Evolutionary conservation across 2,113 vertebrate genomes (phyloP).

Genomic region (Pipa parva): DNA sequence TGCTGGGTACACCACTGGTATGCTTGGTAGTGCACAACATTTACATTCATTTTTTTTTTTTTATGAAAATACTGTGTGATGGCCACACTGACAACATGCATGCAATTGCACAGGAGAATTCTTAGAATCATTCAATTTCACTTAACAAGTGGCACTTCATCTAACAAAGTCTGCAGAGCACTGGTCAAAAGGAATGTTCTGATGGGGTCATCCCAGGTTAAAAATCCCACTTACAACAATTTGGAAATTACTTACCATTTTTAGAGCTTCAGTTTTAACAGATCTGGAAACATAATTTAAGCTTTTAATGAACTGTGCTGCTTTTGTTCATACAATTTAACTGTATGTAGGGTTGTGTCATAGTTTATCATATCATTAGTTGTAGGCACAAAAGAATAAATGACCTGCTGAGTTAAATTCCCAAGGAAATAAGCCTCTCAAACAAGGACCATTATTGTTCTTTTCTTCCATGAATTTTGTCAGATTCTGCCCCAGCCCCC

Average conservation of each 20-base stretch:
- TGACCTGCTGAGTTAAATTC: conserved; percentile 54
- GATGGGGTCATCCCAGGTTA: conserved; percentile 15
- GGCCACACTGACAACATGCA: too few relatives aligned
- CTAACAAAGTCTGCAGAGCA: conserved; percentile 15
- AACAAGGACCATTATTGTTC: conserved; percentile 58
- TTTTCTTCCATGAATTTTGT: conserved; percentile 49
- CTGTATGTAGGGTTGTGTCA: neutral
- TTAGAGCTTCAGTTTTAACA: too few relatives aligned
- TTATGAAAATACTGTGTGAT: too few relatives aligned
- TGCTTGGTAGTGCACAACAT: too few relatives aligned
- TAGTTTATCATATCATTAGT: conserved; percentile 35
- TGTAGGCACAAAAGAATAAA: conserved; percentile 55
- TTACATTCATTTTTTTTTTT: too few relatives aligned
- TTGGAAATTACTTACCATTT: too few relatives aligned
- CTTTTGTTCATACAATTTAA: neutral
- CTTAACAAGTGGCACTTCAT: conserved; percentile 14
- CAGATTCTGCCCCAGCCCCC: conserved; percentile 47
- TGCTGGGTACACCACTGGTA: too few relatives aligned
- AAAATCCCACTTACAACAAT: neutral
- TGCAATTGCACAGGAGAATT: too few relatives aligned
- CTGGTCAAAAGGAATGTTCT: conserved; percentile 8
- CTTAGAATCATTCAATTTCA: neutral
- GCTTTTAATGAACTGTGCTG: neutral
- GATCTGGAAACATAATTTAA: too few relatives aligned
- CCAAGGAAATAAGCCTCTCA: conserved; percentile 45